Evolutionary conservation across 2,888 invertebrate species (phyloP), one percentile per base, ranked within the genome.

Genomic region (Eristalis tenax): DNA sequence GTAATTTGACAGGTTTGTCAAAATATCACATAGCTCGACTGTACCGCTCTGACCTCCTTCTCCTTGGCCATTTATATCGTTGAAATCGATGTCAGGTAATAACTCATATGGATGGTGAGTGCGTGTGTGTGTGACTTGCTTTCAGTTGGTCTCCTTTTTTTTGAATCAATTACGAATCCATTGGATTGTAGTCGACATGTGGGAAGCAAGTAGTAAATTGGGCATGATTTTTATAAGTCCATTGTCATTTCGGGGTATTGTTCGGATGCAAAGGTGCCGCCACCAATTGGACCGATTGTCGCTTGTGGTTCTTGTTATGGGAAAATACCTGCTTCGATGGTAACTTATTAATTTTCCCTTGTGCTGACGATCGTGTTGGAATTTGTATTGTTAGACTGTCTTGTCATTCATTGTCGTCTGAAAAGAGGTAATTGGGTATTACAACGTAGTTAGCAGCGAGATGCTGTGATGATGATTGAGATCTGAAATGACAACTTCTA

Each of bases 1-100:
- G 83, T 83, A 76, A 87, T 87, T 76, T 87, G 87, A 87, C 87
- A 87, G 83, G 59, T 76, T 87, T 87, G 87, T 87, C 87, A 87
- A 87, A 87, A 87, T 79, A 87, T 69, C 64, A 57, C 59, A 83
- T 82, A 68, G 69, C 71, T 23, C 50, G 50, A 50, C 63, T 68
- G 63, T 75, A 61, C 70, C 66, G 64, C 79, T 8, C 32, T 83
- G 79, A 83, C 79, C 71, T 78, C 74, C 74, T 69, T 79, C 22
- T 38, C n/a, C n/a, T 43, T 57, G 22, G 65, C 59, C 23, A 26
- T 63, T 66, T 26, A 23, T 68, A 43, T 50, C 22, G 23, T 23
- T 35, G n/a, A 68, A 74, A 73, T 71, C 82, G 76, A 71, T 68
- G 70, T 68, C 77, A 74, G 75, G 80, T 65, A 70, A 66, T 75